These are phyloP conservation scores for Melanotaenia nigrans DNA, from an alignment of 2,797 vertebrate genomes.

Conservation along the genomic window DNA sequence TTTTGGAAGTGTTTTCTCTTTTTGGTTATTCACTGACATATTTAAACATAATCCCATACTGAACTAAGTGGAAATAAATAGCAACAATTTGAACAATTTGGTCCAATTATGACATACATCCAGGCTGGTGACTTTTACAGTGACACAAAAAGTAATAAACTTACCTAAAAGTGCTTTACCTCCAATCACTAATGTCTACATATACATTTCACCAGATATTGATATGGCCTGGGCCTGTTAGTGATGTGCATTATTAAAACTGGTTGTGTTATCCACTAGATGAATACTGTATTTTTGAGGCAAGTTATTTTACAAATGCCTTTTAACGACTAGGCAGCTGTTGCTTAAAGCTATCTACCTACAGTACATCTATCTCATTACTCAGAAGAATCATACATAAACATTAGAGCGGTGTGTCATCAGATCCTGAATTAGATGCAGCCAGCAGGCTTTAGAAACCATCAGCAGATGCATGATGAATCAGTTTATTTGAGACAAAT, in stretches of 20 bases:
- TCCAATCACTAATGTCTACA: neutral
- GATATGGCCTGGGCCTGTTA: neutral
- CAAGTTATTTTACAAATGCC: slow-evolving; percentile 18
- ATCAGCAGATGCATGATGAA: slow-evolving; percentile 37
- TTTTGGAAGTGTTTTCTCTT: slow-evolving; percentile 50
- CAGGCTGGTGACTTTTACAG: neutral
- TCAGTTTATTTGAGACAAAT: slow-evolving; percentile 42
- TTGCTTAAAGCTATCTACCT: slow-evolving; percentile 18
- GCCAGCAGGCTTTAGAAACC: slow-evolving; percentile 31
- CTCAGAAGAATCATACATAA: slow-evolving; percentile 45
- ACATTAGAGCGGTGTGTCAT: slow-evolving; percentile 45
- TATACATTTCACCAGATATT: neutral
- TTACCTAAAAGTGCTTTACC: neutral
- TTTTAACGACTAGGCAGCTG: slow-evolving; percentile 4
- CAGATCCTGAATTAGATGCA: slow-evolving; percentile 49
- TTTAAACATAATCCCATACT: neutral
- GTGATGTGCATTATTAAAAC: slow-evolving; percentile 10
- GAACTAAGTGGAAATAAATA: neutral
- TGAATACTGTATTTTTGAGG: slow-evolving; percentile 8
- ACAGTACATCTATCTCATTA: slow-evolving; percentile 31
- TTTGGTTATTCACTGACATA: neutral
- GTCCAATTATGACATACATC: neutral
- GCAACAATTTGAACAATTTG: neutral
- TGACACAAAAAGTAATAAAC: neutral
- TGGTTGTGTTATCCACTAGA: neutral